A percentile compares a stretch with the other conserved stretches of the same genome.
phyloP scores from a whole-genome alignment of 2,888 invertebrate species.

The Heteropelma amictum region DNA sequence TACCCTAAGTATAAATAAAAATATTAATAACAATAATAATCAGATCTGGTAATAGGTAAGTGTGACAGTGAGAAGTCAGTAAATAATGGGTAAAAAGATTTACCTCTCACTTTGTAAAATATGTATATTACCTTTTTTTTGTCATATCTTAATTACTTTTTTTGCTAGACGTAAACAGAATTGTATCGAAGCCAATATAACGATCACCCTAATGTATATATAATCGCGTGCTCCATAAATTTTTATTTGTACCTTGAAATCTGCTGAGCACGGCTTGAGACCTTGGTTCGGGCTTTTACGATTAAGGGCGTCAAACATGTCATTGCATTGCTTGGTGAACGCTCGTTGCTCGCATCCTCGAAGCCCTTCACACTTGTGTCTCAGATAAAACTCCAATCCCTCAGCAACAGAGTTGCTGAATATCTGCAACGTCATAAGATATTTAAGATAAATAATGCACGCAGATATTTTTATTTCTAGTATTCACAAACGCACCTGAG shows the following conservation, averaged over 20 bases:
- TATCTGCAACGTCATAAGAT: constrained; percentile 15
- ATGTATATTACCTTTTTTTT: too few species aligned
- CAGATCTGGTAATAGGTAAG: too few species aligned
- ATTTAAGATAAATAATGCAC: not conserved
- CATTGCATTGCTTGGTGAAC: constrained; percentile 27
- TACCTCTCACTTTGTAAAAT: too few species aligned
- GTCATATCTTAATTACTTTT: too few species aligned
- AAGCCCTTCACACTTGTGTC: constrained; percentile 4
- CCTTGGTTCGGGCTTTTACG: constrained; percentile 37
- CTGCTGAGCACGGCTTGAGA: not conserved
- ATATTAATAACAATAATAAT: too few species aligned
- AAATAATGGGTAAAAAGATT: too few species aligned
- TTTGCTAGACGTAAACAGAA: too few species aligned
- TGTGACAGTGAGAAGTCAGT: too few species aligned
- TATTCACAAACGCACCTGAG: constrained; percentile 17
- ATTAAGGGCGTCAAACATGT: constrained; percentile 38
- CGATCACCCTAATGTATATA: too few species aligned
- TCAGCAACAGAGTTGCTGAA: constrained; percentile 41
- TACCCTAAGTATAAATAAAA: too few species aligned
- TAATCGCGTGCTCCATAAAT: too few species aligned
- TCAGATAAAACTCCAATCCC: constrained; percentile 26
- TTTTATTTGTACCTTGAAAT: not conserved
- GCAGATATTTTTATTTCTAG: not conserved
- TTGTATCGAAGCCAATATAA: too few species aligned
- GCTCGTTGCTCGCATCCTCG: constrained; percentile 13